phyloP scores from a whole-genome alignment of 30 jellyfish, hydroid and myxozoan genomes.

The Nemopilema nomurai region DNA sequence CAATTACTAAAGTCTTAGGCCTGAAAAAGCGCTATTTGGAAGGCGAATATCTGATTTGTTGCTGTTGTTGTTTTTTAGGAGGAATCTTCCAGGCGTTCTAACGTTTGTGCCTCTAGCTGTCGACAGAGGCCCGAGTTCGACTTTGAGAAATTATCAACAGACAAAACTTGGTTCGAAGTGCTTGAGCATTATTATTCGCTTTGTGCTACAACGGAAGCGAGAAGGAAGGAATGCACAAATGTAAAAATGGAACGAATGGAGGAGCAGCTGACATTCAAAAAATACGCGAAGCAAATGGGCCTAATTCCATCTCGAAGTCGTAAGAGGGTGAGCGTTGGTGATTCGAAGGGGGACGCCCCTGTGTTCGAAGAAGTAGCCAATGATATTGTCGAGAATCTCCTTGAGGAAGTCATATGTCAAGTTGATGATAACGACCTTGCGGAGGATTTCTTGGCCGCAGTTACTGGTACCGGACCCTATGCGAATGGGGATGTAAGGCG shows the following conservation, averaged over 20 bases:
- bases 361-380: conserved; percentile 71
- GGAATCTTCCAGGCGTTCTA: not conserved
- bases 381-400: conserved; percentile 59
- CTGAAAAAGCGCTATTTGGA: no score
- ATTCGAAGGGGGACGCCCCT: conserved; percentile 46
- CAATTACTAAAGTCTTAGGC: no score
- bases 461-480: conserved; percentile 25
- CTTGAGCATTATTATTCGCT: conserved; percentile 83
- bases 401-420: conserved; percentile 66
- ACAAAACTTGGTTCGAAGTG: conserved; percentile 86
- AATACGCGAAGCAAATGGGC: conserved; percentile 69
- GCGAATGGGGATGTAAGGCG: conserved; percentile 46
- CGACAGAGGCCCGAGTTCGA: conserved; percentile 15
- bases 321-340: conserved; percentile 25
- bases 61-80: not conserved
- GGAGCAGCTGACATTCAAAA: conserved; percentile 49
- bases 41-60: no score
- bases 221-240: conserved; percentile 58
- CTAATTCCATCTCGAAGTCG: conserved; percentile 46
- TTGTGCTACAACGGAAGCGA: conserved; percentile 77
- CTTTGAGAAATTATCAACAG: conserved; percentile 78
- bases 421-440: conserved; percentile 58
- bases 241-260: conserved; percentile 43
- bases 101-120: not conserved
- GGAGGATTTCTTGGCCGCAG: conserved; percentile 65